A percentile compares a stretch with the other conserved stretches of the same genome.
Conservation (phyloP, 1,140 invertebrate species). For the Platorchestia sp. region DNA sequence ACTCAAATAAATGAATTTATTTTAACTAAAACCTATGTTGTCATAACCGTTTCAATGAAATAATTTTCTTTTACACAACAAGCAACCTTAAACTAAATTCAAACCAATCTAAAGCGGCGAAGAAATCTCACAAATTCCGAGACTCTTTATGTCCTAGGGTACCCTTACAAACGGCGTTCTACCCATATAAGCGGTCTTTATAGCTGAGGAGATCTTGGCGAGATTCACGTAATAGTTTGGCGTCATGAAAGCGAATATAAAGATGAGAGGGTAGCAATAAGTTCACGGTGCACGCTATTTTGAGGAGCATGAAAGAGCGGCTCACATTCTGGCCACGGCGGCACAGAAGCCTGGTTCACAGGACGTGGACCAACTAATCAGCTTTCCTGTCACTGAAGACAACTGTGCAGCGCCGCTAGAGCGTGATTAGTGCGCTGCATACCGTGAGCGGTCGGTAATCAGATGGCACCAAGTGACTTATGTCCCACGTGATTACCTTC, state of each 20-base stretch:
- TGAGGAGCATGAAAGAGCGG: neutral
- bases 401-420: neutral
- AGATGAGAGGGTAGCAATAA: neutral
- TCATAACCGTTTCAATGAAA: neutral
- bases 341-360: neutral
- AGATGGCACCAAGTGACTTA: neutral
- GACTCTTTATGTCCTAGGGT: neutral
- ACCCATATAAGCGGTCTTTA: neutral
- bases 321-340: no score
- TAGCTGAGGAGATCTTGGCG: neutral
- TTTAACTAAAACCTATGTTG: neutral
- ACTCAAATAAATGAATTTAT: neutral
- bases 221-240: neutral
- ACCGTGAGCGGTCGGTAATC: neutral
- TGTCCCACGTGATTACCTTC: neutral
- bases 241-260: neutral
- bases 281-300: neutral
- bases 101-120: neutral
- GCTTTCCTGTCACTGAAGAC: neutral
- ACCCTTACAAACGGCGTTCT: neutral
- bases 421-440: neutral
- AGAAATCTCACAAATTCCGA: neutral
- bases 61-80: neutral
- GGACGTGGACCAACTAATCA: neutral
- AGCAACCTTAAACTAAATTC: neutral